These are phyloP conservation scores for Todiramphus saurophagus DNA, from an alignment of 2,113 vertebrate species.

Conservation along the genomic window DNA sequence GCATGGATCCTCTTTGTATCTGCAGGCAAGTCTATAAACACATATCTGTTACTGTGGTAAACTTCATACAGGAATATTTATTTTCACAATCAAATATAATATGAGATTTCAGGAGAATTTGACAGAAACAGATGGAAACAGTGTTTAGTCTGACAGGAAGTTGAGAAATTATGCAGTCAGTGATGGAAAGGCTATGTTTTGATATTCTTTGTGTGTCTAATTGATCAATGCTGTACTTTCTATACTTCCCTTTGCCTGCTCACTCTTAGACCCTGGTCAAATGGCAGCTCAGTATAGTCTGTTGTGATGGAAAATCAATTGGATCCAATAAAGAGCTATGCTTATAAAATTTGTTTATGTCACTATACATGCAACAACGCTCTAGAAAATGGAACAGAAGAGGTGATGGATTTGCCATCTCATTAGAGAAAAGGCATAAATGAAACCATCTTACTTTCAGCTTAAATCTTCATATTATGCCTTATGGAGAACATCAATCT, in stretches of 20 bases:
- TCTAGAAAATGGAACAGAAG: not conserved
- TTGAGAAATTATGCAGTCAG: not conserved
- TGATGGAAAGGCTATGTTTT: not conserved
- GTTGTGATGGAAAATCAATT: not conserved
- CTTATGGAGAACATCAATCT: not conserved
- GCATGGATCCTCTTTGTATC: not conserved
- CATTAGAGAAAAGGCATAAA: not conserved
- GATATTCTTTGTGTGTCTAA: constrained; percentile 6
- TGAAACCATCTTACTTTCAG: not conserved
- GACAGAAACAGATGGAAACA: constrained; percentile 5
- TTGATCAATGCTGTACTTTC: constrained; percentile 31
- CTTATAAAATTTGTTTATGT: not conserved
- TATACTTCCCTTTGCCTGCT: not conserved
- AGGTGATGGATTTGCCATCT: not conserved
- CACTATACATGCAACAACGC: not conserved
- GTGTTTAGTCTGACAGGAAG: not conserved
- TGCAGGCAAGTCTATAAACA: not conserved
- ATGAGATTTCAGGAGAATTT: constrained; percentile 27
- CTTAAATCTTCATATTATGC: not conserved
- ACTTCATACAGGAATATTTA: not conserved
- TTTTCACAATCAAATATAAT: constrained; percentile 47
- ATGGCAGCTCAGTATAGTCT: not conserved
- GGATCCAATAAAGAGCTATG: not conserved
- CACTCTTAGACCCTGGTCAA: not conserved
- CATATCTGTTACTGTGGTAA: not conserved